These are phyloP conservation scores for Mola mola DNA, from an alignment of 2,113 vertebrate species.

Conservation along the genomic window DNA sequence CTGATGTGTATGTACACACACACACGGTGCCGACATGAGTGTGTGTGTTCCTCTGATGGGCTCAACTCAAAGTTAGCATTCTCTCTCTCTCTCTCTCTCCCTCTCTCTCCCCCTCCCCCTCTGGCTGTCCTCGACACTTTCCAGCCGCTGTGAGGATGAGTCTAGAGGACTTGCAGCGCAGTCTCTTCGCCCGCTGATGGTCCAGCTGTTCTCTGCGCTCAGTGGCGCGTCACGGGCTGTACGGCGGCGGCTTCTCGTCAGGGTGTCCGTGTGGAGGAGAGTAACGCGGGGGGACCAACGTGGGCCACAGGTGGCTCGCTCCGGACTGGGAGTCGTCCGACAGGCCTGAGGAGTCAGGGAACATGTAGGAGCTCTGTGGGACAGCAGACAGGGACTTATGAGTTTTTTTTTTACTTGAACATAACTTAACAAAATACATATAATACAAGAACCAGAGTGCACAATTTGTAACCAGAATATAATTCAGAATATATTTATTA, in stretches of 20 bases:
- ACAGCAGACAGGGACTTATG: background rate
- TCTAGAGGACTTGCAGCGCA: conserved; percentile 16
- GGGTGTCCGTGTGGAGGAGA: conserved; percentile 94
- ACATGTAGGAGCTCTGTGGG: conserved; percentile 81
- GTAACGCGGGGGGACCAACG: conserved; percentile 90
- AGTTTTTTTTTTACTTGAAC: too few species aligned
- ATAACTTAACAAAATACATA: too few species aligned
- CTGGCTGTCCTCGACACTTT: background rate
- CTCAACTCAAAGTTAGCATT: conserved; percentile 52
- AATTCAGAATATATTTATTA: too few species aligned
- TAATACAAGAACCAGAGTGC: too few species aligned
- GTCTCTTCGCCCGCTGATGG: background rate
- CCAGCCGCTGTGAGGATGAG: conserved; percentile 29
- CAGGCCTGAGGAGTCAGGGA: conserved; percentile 91
- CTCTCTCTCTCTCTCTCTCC: background rate
- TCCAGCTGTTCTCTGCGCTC: too few species aligned
- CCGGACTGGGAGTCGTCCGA: conserved; percentile 94
- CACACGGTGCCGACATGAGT: conserved; percentile 37
- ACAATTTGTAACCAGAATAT: too few species aligned
- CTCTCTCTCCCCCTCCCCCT: conserved; percentile 10
- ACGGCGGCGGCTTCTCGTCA: conserved; percentile 97
- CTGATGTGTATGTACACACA: conserved; percentile 24
- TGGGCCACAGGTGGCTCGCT: conserved; percentile 94
- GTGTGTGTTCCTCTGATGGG: conserved; percentile 25
- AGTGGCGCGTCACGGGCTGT: conserved; percentile 85